Base-by-base conservation (phyloP, 2,888 invertebrate genomes). In the Philhelius pedissequus region DNA sequence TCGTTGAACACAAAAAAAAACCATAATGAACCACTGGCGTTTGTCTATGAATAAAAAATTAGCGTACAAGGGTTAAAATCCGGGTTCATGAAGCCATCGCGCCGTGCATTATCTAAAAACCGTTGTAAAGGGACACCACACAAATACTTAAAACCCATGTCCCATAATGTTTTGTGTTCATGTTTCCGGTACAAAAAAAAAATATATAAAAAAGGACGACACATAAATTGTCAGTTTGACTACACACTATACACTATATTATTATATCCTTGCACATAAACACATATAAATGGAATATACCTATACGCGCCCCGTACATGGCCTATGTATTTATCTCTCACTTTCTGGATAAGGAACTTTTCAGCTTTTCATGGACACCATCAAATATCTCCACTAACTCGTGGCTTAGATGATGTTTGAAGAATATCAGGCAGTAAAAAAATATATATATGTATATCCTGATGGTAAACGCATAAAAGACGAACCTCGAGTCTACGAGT, bases 21-120 rank as follows among this genome's bases (percentile, higher is more conserved):
- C 83, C 68, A 78, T 77, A 82, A 82, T 78, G 82, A 82, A 82
- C 81, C 81, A 66, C 77, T 82, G 73, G 69, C 83, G 79, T 79
- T 83, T 74, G 83, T 83, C 83, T 83, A 83, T 84, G 84, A 84
- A 84, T 84, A 84, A 84, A 80, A 80, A 84, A 84, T 84, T 84
- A 84, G 80, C 84, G 84, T 62, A 75, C 83, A 79, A 84, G 84
- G 84, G 79, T 84, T 84, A 76, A 80, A 76, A 76, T 84, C 84
- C 84, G 79, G 83, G 79, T 79, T 83, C 79, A 74, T 56, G 75
- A 40, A 74, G 62, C 80, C 62, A 68, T 62, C 45, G 74, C 45
- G 74, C n/a, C 52, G 40, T 70, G 69, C 79, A 79, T 79, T 79
- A 79, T 84, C 64, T 66, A 70, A 62, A n/a, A 62, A 75, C 73